phyloP scores from a whole-genome alignment of 2,888 invertebrate genomes.

The Heteromyza rotundicornis region DNA sequence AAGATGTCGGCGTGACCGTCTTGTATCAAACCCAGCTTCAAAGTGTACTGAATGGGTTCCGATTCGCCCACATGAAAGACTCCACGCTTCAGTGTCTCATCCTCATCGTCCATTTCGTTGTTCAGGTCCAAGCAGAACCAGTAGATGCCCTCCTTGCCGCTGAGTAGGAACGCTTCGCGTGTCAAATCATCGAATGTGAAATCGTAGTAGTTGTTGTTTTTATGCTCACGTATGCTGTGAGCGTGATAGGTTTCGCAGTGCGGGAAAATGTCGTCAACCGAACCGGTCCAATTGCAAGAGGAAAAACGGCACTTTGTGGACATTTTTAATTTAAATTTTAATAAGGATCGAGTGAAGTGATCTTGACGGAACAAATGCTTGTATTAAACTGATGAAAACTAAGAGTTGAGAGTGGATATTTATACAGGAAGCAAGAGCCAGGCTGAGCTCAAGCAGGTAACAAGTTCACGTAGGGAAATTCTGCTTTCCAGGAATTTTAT shows the following conservation, averaged over 20 bases:
- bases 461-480: no score
- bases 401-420: no score
- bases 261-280: conserved; percentile 32
- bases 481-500: no score
- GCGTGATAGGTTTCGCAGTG: conserved; percentile 36
- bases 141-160: conserved; percentile 32
- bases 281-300: conserved; percentile 35
- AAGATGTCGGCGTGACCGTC: conserved; percentile 28
- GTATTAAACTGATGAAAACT: no score
- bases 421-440: no score
- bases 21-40: conserved; percentile 32
- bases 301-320: conserved; percentile 31
- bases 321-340: conserved; percentile 12
- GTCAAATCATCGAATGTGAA: conserved; percentile 33
- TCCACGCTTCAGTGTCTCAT: conserved; percentile 29
- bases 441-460: no score
- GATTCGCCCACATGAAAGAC: conserved; percentile 42
- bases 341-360: no score
- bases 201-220: conserved; percentile 27
- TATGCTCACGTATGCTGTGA: conserved; percentile 29
- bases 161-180: conserved; percentile 29
- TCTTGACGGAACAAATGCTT: no score
- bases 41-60: conserved; percentile 29
- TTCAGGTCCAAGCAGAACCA: conserved; percentile 32
- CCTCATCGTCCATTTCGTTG: not conserved